Evolutionary conservation across 1,140 invertebrate genomes (phyloP).

Genomic region (Zaprionus camerounensis): DNA sequence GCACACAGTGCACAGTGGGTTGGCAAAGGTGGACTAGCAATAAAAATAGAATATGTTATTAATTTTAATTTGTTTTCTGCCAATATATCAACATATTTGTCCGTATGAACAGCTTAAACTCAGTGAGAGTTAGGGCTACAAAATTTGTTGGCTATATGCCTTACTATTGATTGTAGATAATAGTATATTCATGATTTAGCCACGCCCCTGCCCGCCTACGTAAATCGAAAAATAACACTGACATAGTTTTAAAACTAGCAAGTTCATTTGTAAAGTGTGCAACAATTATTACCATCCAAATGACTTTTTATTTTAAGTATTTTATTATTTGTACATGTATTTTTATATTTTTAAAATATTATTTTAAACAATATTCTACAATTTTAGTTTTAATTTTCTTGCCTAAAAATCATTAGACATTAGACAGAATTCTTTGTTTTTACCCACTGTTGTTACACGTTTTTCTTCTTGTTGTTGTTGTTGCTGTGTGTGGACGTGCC

Average conservation of each 20-base stretch:
- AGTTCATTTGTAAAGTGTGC: neutral
- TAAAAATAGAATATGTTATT: neutral
- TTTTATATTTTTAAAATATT: neutral
- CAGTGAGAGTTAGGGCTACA: no score
- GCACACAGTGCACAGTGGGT: neutral
- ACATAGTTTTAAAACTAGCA: neutral
- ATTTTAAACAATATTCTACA: neutral
- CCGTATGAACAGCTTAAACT: no score
- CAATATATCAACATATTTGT: no score
- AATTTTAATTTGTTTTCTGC: neutral
- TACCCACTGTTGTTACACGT: neutral
- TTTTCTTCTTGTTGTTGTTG: constrained; percentile 1
- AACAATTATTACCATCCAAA: neutral
- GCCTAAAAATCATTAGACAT: no score
- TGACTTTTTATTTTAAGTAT: neutral
- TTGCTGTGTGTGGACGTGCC: constrained; percentile 15
- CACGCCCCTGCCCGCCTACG: no score
- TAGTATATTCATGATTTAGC: no score
- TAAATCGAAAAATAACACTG: neutral
- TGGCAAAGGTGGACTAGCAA: no score
- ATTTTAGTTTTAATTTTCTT: neutral
- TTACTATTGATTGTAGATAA: no score
- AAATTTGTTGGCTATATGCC: no score
- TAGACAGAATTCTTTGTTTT: neutral
- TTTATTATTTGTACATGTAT: neutral